Conservation (phyloP, 2,113 vertebrate species). For the Nerophis ophidion region DNA sequence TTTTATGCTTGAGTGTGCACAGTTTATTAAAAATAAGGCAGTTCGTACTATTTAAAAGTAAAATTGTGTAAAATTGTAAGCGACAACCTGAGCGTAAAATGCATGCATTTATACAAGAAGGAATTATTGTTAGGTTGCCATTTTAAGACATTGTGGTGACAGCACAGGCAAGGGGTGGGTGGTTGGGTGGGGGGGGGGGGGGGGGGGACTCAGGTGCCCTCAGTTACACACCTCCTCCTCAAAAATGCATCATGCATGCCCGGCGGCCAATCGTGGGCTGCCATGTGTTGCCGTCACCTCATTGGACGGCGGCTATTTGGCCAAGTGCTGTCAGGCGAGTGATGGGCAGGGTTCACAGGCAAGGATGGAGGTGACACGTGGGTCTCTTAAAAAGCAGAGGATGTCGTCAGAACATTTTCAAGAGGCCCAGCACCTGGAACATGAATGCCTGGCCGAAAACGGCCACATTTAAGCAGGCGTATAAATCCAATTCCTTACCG, state of each 20-base stretch:
- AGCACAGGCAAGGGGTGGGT: conserved; percentile 6
- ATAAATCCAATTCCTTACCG: not conserved
- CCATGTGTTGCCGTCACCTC: conserved; percentile 68
- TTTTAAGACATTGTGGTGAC: conserved; percentile 36
- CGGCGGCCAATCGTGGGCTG: conserved; percentile 68
- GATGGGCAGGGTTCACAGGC: conserved; percentile 57
- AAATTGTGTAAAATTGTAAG: too few relatives aligned
- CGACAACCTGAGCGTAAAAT: too few relatives aligned
- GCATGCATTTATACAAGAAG: not conserved
- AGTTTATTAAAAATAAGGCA: too few relatives aligned
- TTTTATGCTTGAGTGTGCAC: too few relatives aligned
- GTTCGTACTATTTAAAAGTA: too few relatives aligned
- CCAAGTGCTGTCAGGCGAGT: conserved; percentile 67
- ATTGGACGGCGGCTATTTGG: conserved; percentile 72
- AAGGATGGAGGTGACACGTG: conserved; percentile 43
- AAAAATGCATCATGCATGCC: conserved; percentile 62
- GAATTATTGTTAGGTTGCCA: not conserved
- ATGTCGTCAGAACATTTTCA: conserved; percentile 24
- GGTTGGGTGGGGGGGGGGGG: conserved; percentile 43
- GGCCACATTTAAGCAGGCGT: conserved; percentile 6
- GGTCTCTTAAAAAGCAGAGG: conserved; percentile 29
- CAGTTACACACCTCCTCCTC: conserved; percentile 31
- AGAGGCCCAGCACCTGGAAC: conserved; percentile 12
- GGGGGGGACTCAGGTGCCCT: conserved; percentile 62
- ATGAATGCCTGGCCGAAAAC: not conserved